Evolutionary conservation across 2,113 vertebrate species (phyloP).

Genomic region (Gymnorhina tibicen): DNA sequence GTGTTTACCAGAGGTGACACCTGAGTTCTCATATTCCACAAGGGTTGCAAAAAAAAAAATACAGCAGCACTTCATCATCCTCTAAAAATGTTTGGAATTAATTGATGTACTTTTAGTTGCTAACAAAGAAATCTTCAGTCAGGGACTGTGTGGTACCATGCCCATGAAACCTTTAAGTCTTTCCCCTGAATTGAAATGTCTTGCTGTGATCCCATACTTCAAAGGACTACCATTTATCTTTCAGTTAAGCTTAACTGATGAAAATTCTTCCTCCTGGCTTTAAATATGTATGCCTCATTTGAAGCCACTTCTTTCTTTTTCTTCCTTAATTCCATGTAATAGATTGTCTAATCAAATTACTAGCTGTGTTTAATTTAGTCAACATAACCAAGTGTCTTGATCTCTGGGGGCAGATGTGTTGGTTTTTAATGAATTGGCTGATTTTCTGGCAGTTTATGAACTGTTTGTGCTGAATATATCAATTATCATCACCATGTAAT

Average conservation of each 20-base stretch:
- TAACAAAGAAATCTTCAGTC: background rate
- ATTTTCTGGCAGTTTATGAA: background rate
- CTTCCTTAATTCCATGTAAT: background rate
- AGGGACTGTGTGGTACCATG: background rate
- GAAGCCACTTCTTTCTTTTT: background rate
- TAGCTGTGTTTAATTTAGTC: background rate
- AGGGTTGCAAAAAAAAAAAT: background rate
- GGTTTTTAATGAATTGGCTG: background rate
- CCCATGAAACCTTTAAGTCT: background rate
- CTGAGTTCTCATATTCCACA: background rate
- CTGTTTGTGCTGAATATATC: background rate
- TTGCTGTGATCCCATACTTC: background rate
- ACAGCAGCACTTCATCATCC: background rate
- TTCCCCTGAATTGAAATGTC: background rate
- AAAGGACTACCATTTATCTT: background rate
- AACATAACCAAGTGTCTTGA: background rate
- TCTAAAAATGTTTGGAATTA: background rate
- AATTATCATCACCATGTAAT: background rate
- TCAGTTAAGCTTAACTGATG: background rate
- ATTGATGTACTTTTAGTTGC: background rate
- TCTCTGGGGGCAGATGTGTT: background rate
- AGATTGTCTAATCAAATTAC: background rate
- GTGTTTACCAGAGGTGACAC: background rate
- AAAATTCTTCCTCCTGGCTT: background rate
- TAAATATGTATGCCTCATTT: background rate